Evolutionary conservation across 2,797 vertebrate species (phyloP), one percentile per base, ranked within the genome.

Genomic region (Pelobates cultripes): DNA sequence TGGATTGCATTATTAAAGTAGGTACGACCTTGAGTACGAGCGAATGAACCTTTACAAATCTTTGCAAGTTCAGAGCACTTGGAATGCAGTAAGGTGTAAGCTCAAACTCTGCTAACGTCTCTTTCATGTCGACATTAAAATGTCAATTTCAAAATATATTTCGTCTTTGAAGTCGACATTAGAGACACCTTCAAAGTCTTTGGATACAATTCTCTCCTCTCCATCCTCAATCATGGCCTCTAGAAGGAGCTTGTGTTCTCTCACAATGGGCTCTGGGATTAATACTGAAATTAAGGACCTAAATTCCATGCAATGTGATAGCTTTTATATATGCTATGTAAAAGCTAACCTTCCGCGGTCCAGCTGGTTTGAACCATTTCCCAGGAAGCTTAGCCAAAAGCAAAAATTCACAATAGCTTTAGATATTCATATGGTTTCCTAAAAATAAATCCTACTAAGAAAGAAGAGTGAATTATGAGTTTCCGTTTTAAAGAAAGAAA

Each of bases 121-220:
- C 79, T 75, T 75, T 81, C 51, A 80, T 69, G 73, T 81, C 4
- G 8, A 70, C 72, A 75, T 75, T 81, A 75, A 75, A 81, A 70
- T 70, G 79, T 81, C 79, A 75, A 41, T 61, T 40, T 75, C 14
- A 57, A 68, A 75, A 81, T 67, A 45, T 61, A 81, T 69, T 75
- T 68, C 17, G 73, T 4, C 71, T 75, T 70, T 81, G 66, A 75
- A 70, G 66, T 66, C 28, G 63, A 73, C 72, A 75, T 81, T 75
- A 47, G 64, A 70, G 47, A 70, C 72, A 75, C 66, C 64, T 75
- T 70, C 66, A 75, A 70, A 81, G 72, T 61, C 51, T 60, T 5
- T 15, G n/a, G 47, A 68, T 14, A n/a, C 42, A 13, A 55, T 60
- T 41, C 40, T 70, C 51, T 53, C 51, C 17, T 60, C 41, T n/a